phyloP scores from a whole-genome alignment of 2,113 vertebrate genomes.

The Mixornis gularis region DNA sequence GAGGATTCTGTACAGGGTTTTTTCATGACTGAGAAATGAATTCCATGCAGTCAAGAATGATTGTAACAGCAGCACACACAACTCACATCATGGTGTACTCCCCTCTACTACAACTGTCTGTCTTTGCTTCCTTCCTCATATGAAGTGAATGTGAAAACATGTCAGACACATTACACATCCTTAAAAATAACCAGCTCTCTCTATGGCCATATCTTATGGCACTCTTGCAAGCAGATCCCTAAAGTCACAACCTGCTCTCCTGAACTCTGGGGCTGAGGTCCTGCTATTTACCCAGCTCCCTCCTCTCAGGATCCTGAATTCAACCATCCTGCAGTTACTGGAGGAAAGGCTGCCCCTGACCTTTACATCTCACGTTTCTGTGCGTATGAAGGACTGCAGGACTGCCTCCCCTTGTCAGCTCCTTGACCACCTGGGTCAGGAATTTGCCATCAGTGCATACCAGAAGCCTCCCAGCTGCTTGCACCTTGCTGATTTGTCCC shows the following conservation, averaged over 20 bases:
- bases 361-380: neutral
- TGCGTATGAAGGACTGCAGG: neutral
- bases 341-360: neutral
- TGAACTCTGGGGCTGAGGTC: neutral
- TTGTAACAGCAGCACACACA: neutral
- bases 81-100: neutral
- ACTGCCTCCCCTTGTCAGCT: neutral
- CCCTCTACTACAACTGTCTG: neutral
- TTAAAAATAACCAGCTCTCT: neutral
- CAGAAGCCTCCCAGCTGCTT: neutral
- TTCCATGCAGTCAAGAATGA: neutral
- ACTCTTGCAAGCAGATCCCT: neutral
- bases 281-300: neutral
- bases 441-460: neutral
- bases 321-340: neutral
- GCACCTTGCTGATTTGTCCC: neutral
- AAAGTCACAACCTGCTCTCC: neutral
- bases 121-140: neutral
- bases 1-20: neutral
- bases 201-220: accelerated
- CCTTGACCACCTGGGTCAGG: neutral
- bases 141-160: accelerated
- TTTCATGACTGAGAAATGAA: neutral
- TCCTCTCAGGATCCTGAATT: neutral
- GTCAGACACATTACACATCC: neutral